These are phyloP conservation scores for Thecophora atra DNA, from an alignment of 2,888 invertebrate species.

Conservation along the genomic window DNA sequence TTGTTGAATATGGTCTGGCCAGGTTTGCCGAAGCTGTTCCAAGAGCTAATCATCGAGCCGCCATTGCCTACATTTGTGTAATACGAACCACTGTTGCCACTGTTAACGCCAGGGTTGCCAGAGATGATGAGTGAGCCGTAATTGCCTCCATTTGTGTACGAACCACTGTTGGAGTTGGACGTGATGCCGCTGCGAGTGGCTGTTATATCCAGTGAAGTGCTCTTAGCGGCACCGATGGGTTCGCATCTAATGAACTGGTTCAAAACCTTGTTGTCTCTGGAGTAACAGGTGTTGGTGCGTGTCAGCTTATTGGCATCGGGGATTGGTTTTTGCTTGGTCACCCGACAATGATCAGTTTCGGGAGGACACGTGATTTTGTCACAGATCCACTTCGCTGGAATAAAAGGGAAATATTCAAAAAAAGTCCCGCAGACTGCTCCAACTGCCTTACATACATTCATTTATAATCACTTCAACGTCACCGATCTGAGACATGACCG, in stretches of 20 bases:
- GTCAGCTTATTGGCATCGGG: neutral
- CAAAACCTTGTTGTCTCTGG: neutral
- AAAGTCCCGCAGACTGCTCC: neutral
- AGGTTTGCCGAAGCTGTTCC: no score
- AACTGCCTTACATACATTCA: conserved; percentile 5
- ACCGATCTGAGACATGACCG: neutral
- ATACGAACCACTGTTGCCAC: no score
- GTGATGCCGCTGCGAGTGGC: conserved; percentile 9
- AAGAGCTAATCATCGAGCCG: no score
- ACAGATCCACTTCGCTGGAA: conserved; percentile 27
- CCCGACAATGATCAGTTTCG: conserved; percentile 17
- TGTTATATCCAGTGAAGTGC: neutral
- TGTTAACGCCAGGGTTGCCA: neutral
- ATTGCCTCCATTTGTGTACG: neutral
- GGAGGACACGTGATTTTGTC: conserved; percentile 12
- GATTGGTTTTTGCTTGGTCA: neutral
- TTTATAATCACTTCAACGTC: conserved; percentile 18
- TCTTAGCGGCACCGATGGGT: neutral
- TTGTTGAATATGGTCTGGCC: no score
- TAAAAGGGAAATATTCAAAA: neutral
- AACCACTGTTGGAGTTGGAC: neutral
- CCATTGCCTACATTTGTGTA: no score
- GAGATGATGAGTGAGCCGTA: neutral
- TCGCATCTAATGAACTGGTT: neutral
- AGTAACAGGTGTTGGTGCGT: conserved; percentile 15